Percentiles rank a stretch among this genome's conserved stretches.
These are phyloP conservation scores for Raphicerus campestris DNA, from an alignment of 2,113 vertebrate species.

Conservation along the genomic window DNA sequence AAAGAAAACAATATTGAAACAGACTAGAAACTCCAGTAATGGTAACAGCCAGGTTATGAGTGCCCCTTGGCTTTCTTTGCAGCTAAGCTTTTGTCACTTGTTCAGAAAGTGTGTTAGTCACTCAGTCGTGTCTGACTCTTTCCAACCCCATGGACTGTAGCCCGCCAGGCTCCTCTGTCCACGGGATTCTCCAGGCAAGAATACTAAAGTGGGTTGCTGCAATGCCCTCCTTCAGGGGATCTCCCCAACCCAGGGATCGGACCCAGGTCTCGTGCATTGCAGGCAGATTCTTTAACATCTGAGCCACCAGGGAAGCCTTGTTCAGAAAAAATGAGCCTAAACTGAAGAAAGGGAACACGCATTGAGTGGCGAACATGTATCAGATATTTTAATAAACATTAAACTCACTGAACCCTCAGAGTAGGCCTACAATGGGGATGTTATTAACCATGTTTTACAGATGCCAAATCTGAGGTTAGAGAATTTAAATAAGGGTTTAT, in stretches of 20 bases:
- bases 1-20: neutral
- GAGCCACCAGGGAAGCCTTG: neutral
- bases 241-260: neutral
- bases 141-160: neutral
- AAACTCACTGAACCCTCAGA: neutral
- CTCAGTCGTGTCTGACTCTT: neutral
- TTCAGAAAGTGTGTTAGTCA: neutral
- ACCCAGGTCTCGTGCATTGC: neutral
- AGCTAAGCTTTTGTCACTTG: neutral
- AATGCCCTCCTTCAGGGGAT: neutral
- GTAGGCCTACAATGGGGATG: neutral
- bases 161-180: neutral
- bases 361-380: neutral
- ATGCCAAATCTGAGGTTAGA: neutral
- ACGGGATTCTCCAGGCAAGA: neutral
- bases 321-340: neutral
- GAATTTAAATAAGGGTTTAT: neutral
- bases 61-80: neutral
- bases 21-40: conserved; percentile 1
- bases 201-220: neutral
- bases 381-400: neutral
- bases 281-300: neutral
- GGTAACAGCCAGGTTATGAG: neutral
- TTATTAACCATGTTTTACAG: neutral
- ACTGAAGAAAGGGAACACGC: neutral